Conservation (phyloP, 2,888 invertebrate species). For the Incurvaria masculella region DNA sequence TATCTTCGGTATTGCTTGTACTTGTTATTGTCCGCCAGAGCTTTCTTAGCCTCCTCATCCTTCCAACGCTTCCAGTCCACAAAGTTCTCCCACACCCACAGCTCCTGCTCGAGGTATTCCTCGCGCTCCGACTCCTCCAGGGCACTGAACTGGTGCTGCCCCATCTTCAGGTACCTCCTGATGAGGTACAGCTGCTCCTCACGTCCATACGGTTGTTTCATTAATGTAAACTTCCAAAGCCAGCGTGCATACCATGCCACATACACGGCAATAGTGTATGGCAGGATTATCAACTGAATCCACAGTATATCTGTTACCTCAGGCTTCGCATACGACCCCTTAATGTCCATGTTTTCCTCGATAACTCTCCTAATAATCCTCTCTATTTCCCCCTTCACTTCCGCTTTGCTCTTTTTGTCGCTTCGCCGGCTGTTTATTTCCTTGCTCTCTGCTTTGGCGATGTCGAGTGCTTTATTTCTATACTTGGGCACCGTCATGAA, state of each 20-base stretch:
- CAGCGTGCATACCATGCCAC: conserved; percentile 74
- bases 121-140: conserved; percentile 72
- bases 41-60: conserved; percentile 81
- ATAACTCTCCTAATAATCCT: conserved; percentile 76
- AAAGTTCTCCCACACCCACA: conserved; percentile 84
- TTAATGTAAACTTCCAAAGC: conserved; percentile 76
- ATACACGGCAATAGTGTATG: conserved; percentile 69
- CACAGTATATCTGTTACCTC: conserved; percentile 73
- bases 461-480: conserved; percentile 72
- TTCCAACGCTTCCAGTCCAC: conserved; percentile 73
- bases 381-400: conserved; percentile 77
- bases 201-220: conserved; percentile 71
- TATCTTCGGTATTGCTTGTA: conserved; percentile 89
- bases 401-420: conserved; percentile 57
- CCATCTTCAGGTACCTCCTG: conserved; percentile 71
- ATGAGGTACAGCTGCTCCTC: conserved; percentile 86
- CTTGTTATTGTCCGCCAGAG: conserved; percentile 80
- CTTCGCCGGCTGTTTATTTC: conserved; percentile 54
- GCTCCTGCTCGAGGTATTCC: conserved; percentile 67
- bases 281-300: conserved; percentile 78
- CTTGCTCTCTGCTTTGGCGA: conserved; percentile 59
- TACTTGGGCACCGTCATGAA: conserved; percentile 87
- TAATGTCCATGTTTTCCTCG: conserved; percentile 91
- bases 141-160: conserved; percentile 67
- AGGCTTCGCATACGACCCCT: conserved; percentile 89